phyloP scores from a whole-genome alignment of 1,140 invertebrate species.

The Micrasema longulum region DNA sequence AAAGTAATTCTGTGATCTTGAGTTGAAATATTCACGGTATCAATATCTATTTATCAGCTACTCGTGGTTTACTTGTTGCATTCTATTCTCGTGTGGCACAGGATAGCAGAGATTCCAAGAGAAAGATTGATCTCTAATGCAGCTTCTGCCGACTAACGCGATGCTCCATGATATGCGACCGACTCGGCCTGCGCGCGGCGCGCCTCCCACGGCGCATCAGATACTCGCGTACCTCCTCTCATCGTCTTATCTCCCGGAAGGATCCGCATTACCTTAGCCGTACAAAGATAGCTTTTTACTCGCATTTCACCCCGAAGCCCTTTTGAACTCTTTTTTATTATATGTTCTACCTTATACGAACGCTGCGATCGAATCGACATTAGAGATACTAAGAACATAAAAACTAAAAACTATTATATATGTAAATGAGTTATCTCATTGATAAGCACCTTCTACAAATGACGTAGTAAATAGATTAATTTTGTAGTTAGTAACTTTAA shows the following conservation, averaged over 20 bases:
- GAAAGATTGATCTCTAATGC: constrained; percentile 48
- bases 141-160: constrained; percentile 49
- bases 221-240: constrained; percentile 44
- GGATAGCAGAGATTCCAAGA: constrained; percentile 37
- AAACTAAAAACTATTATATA: too few species aligned
- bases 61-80: constrained; percentile 22
- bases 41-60: constrained; percentile 12
- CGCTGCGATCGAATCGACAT: constrained; percentile 35
- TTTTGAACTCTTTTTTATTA: constrained; percentile 6
- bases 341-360: constrained; percentile 27
- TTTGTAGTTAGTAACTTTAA: neutral
- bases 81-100: constrained; percentile 34
- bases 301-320: constrained; percentile 39
- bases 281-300: constrained; percentile 39
- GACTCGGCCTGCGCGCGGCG: constrained; percentile 2
- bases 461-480: too few species aligned
- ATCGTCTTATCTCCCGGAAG: constrained; percentile 42
- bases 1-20: neutral
- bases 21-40: neutral
- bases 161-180: constrained; percentile 39
- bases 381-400: neutral
- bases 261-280: constrained; percentile 42
- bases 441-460: too few species aligned
- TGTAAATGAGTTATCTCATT: too few species aligned
- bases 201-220: constrained; percentile 50